Evolutionary conservation across 2,797 vertebrate genomes (phyloP).

Genomic region (Galagoides demidoff): DNA sequence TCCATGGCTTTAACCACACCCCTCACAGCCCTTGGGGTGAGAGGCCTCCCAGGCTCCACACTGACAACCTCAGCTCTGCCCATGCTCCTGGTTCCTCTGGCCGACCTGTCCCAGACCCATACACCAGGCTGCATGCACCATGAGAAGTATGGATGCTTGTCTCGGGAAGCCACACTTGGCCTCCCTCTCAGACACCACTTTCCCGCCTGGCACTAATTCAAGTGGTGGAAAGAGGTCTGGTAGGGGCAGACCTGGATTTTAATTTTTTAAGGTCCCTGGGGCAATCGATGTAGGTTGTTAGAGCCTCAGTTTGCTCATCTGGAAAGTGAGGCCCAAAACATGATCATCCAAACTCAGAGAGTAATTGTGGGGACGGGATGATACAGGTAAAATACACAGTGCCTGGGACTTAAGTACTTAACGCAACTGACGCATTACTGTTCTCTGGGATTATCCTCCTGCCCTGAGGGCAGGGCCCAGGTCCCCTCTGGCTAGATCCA

Average conservation of each 20-base stretch:
- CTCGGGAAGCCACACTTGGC: rapidly evolving
- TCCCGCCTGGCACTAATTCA: neutral
- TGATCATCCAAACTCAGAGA: neutral
- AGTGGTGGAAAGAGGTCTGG: neutral
- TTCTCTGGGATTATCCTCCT: neutral
- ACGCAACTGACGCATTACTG: neutral
- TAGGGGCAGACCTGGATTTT: neutral
- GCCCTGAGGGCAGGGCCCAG: neutral
- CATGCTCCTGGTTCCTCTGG: neutral
- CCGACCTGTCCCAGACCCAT: neutral
- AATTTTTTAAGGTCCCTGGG: neutral
- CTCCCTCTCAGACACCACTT: neutral
- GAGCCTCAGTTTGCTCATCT: neutral
- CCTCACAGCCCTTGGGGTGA: neutral
- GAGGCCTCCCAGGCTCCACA: neutral
- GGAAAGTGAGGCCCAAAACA: neutral
- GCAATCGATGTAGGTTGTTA: neutral
- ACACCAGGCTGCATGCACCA: rapidly evolving
- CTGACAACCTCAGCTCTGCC: neutral
- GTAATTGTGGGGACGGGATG: neutral
- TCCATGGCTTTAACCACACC: neutral
- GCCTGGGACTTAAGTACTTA: neutral
- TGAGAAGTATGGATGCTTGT: neutral
- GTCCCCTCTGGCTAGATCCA: neutral
- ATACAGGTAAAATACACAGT: neutral